phyloP scores from a whole-genome alignment of 2,888 invertebrate species.

The Allolobophora icterica region DNA sequence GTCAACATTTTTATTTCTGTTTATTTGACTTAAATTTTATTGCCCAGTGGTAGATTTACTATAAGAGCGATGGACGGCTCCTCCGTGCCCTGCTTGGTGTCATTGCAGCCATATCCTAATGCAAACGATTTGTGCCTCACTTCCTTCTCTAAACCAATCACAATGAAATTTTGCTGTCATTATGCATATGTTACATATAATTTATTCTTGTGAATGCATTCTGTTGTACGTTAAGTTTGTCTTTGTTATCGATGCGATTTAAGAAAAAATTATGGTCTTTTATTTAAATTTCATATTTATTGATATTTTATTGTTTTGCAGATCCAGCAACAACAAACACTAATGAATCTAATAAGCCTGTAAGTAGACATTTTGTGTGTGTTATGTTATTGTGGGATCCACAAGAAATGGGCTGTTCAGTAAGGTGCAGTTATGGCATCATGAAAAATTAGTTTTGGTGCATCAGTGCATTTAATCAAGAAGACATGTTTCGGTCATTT shows the following conservation, averaged over 20 bases:
- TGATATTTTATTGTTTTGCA: background rate
- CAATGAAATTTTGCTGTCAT: background rate
- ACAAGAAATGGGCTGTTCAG: background rate
- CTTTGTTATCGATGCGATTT: background rate
- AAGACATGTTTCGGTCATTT: background rate
- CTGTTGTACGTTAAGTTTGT: background rate
- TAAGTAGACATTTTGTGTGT: background rate
- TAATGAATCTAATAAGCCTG: background rate
- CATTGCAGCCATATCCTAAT: too few species aligned
- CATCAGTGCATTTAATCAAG: background rate
- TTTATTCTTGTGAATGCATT: too few species aligned
- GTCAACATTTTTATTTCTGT: background rate
- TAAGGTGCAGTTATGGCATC: background rate
- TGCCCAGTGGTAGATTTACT: too few species aligned
- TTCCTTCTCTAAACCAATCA: too few species aligned
- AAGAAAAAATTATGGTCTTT: background rate
- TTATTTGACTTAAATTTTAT: too few species aligned
- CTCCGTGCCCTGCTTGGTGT: too few species aligned
- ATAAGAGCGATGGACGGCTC: too few species aligned
- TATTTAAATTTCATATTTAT: background rate
- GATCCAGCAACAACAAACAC: slow-evolving; percentile 17
- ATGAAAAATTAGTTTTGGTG: background rate
- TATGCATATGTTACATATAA: background rate
- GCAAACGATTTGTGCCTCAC: too few species aligned
- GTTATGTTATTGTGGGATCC: background rate